Evolutionary conservation across 2,797 vertebrate species (phyloP), one percentile per base, ranked within the genome.

Genomic region (Enteromius fasciolatus): DNA sequence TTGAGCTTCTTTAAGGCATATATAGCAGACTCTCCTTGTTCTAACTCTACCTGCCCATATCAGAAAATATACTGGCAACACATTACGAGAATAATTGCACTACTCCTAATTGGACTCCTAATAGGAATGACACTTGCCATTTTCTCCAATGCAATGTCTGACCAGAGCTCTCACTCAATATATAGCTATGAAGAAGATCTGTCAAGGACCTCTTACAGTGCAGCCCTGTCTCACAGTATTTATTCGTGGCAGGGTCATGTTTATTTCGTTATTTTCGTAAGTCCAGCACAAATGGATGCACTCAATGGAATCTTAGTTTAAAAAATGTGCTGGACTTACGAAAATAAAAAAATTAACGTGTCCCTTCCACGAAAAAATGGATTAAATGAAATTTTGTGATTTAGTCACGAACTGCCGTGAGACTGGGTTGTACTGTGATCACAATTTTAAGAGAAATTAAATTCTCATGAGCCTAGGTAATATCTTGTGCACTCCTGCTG

Each of bases 31-130:
- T 90, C 90, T 89, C 88, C 82, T 79, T 87, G 88, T 86, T 92
- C 87, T 89, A 88, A 89, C 90, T 86, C 81, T 81, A 88, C 87
- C 81, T 80, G 88, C 86, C 85, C 84, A 89, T 87, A 87, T 87
- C 83, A 83, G 66, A 17, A 69, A 54, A 41, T 5, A 1, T 52
- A 39, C 31, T 1, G 15, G 4, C 15, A 36, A 76, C 17, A 31
- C 1, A 2, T 48, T 70, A 28, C 25, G 46, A 28, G 68, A 28
- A 14, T 28, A 48, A 48, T 15, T 50, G 28, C 12, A n/a, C 33
- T 48, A 15, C 75, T 63, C 15, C 39, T 33, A 15, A 33, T 48
- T 63, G 44, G 46, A 28, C 41, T 48, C 15, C 23, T 72, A 18
- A 48, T 31, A 48, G 4, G 11, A 68, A n/a, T 23, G 1, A 39